Base-by-base conservation (phyloP, 2,797 vertebrate genomes). In the Labroides dimidiatus region DNA sequence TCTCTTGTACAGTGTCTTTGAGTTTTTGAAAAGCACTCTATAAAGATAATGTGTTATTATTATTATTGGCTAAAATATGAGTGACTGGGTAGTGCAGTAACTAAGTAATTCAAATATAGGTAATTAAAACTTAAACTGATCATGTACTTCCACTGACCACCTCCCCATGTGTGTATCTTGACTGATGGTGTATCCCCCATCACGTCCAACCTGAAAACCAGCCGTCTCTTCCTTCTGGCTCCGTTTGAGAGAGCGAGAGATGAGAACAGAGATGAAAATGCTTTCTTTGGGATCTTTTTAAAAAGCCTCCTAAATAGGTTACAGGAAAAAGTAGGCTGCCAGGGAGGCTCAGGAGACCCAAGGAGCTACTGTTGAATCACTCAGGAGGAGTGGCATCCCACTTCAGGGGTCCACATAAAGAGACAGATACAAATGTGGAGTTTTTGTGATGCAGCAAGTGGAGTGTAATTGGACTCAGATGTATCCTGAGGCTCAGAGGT, bases 301-400 rank as follows among this genome's bases (percentile, higher is more conserved):
- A 92, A 91, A 93, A 90, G 89, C 86, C 79, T 87, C 72, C 87
- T 91, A 93, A 94, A 91, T 95, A 93, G 93, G 94, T 93, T 94
- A 93, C 59, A 85, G 81, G 87, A 87, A 83, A 90, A 94, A 94
- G 85, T 94, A 94, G 93, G 94, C 90, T 94, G 89, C 66, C 64
- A 72, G 84, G 75, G 61, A 87, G 78, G 72, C 93, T 92, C 91
- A 36, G 82, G 93, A 92, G 93, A 91, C 85, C 74, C 36, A 66
- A 85, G 87, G 80, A 88, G 89, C 86, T 90, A 85, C 87, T 88
- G 84, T 84, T 80, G 82, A 85, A 87, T 86, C 82, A 75, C 89
- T 91, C 48, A 43, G 83, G 86, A 90, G 87, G 87, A 91, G 84
- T 84, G 87, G 79, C 86, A 88, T 93, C 80, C 87, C 87, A 90